These are phyloP conservation scores for Proteles cristata DNA, from an alignment of 2,113 vertebrate species.

Conservation along the genomic window DNA sequence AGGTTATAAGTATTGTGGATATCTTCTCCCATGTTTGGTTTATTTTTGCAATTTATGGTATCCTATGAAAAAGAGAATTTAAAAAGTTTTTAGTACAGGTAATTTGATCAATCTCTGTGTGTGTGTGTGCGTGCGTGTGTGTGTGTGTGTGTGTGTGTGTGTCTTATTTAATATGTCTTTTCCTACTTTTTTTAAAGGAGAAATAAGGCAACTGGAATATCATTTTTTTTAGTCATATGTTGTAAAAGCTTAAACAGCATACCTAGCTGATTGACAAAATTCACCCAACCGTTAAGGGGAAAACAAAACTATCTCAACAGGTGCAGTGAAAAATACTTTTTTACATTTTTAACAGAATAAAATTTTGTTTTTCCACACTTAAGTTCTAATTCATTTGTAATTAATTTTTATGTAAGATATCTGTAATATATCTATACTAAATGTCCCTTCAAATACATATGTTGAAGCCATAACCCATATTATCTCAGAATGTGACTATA, in stretches of 20 bases:
- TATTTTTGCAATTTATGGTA: neutral
- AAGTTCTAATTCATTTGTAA: neutral
- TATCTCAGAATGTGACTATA: neutral
- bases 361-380: neutral
- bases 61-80: neutral
- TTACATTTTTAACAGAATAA: neutral
- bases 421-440: too few species aligned
- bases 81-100: neutral
- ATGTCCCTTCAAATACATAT: neutral
- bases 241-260: constrained; percentile 74
- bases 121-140: neutral
- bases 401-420: neutral
- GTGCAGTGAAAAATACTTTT: neutral
- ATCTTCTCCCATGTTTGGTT: neutral
- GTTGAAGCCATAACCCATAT: neutral
- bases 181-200: constrained; percentile 51
- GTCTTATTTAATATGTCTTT: neutral
- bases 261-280: constrained; percentile 69
- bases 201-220: constrained; percentile 78
- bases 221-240: constrained; percentile 76
- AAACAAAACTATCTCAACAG: constrained; percentile 71
- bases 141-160: neutral
- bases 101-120: neutral
- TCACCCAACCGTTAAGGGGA: constrained; percentile 59
- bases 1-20: neutral